Conservation (phyloP, 2,888 invertebrate genomes). For the Calameuta pallipes region DNA sequence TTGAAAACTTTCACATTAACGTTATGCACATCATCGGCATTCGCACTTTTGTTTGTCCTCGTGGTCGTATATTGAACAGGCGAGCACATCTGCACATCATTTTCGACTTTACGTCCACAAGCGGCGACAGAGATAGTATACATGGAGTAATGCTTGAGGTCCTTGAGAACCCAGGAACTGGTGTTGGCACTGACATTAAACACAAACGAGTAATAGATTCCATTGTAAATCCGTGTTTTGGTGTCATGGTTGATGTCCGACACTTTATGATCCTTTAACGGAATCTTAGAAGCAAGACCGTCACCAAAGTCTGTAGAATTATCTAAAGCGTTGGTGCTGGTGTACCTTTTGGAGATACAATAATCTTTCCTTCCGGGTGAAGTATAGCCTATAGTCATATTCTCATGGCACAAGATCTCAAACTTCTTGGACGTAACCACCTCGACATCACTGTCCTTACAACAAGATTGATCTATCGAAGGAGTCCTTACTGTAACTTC, state of each 20-base stretch:
- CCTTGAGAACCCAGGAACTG: slow-evolving; percentile 45
- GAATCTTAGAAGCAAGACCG: neutral
- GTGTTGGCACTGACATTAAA: slow-evolving; percentile 43
- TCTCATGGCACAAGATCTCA: slow-evolving; percentile 48
- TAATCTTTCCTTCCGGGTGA: slow-evolving; percentile 44
- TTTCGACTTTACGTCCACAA: slow-evolving; percentile 66
- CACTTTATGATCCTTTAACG: slow-evolving; percentile 4
- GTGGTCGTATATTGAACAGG: slow-evolving; percentile 45
- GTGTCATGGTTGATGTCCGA: slow-evolving; percentile 20
- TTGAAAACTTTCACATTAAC: slow-evolving; percentile 41
- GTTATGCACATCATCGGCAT: slow-evolving; percentile 64
- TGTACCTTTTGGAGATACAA: slow-evolving; percentile 43
- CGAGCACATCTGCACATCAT: slow-evolving; percentile 51
- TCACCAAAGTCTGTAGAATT: neutral
- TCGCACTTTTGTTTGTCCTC: slow-evolving; percentile 65
- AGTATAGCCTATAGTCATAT: slow-evolving; percentile 40
- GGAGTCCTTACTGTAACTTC: slow-evolving; percentile 37
- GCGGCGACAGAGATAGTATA: slow-evolving; percentile 73
- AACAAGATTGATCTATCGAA: slow-evolving; percentile 31
- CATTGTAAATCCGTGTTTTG: slow-evolving; percentile 27
- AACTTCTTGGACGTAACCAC: slow-evolving; percentile 36
- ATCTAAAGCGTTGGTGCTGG: slow-evolving; percentile 25
- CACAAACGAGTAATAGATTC: slow-evolving; percentile 33
- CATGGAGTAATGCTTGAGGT: slow-evolving; percentile 70
- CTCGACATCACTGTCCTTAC: slow-evolving; percentile 29